phyloP scores from a whole-genome alignment of 2,888 invertebrate species.

The Heliconius sara region DNA sequence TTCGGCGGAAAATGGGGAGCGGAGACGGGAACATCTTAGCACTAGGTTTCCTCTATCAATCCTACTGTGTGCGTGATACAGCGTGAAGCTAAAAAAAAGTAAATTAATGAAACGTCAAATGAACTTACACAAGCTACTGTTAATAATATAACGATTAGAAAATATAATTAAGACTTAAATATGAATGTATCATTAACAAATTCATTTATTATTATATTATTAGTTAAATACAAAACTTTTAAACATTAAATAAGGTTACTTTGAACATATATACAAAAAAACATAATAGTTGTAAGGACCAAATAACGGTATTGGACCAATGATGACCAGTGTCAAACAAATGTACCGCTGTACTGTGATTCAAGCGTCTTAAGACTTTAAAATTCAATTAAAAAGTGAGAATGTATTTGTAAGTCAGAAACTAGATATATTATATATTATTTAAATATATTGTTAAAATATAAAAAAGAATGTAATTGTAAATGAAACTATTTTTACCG shows the following conservation, averaged over 20 bases:
- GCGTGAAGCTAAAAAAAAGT: no score
- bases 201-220: background rate
- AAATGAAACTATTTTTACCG: no score
- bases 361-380: constrained; percentile 28
- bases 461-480: background rate
- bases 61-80: no score
- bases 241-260: background rate
- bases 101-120: no score
- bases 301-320: constrained; percentile 42
- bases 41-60: no score
- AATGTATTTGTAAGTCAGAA: background rate
- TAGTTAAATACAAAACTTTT: background rate
- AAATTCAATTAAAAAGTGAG: constrained; percentile 34
- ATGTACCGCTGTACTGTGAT: constrained; percentile 36
- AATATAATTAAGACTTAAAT: background rate
- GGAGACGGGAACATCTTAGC: no score
- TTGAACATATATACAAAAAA: constrained; percentile 21
- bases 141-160: background rate
- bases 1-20: no score
- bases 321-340: constrained; percentile 42
- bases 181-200: background rate
- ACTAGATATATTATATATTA: no score
- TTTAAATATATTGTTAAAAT: background rate
- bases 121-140: no score
- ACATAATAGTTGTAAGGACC: constrained; percentile 36